These are phyloP conservation scores for Natrix natrix DNA, from an alignment of 2,797 vertebrate species.

Conservation along the genomic window DNA sequence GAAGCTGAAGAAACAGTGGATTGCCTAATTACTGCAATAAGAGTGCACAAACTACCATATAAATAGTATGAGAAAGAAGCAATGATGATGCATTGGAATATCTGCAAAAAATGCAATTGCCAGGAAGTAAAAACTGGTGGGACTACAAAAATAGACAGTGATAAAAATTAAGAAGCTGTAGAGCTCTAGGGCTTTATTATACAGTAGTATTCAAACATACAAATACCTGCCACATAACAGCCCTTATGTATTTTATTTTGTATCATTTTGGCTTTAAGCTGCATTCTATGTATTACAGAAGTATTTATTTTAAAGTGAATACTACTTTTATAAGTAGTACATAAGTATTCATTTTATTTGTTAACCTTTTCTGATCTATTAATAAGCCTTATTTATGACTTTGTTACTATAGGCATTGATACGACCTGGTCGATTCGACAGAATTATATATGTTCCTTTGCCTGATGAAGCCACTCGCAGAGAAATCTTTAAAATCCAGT, in stretches of 20 bases:
- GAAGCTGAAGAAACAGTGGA: not conserved
- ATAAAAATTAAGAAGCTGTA: not conserved
- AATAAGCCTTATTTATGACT: not conserved
- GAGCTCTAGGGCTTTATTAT: not conserved
- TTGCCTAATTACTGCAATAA: not conserved
- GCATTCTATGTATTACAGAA: not conserved
- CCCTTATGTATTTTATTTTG: not conserved
- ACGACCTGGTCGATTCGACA: conserved; percentile 92
- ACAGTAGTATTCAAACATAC: not conserved
- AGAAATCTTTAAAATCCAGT: conserved; percentile 87
- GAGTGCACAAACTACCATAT: not conserved
- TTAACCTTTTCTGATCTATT: not conserved
- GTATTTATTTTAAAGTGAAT: not conserved
- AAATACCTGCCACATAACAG: not conserved
- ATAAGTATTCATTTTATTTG: not conserved
- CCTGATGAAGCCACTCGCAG: conserved; percentile 84
- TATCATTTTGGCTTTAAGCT: not conserved
- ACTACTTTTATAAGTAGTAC: not conserved
- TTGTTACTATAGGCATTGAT: conserved; percentile 83
- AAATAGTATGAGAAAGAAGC: not conserved
- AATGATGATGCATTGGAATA: not conserved
- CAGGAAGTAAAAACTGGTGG: not conserved
- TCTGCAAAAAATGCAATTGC: not conserved
- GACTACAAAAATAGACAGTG: not conserved
- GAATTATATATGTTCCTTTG: conserved; percentile 91